Evolutionary conservation across 2,888 invertebrate species (phyloP), one percentile per base, ranked within the genome.

Genomic region (Xestoiulus laeticollis): DNA sequence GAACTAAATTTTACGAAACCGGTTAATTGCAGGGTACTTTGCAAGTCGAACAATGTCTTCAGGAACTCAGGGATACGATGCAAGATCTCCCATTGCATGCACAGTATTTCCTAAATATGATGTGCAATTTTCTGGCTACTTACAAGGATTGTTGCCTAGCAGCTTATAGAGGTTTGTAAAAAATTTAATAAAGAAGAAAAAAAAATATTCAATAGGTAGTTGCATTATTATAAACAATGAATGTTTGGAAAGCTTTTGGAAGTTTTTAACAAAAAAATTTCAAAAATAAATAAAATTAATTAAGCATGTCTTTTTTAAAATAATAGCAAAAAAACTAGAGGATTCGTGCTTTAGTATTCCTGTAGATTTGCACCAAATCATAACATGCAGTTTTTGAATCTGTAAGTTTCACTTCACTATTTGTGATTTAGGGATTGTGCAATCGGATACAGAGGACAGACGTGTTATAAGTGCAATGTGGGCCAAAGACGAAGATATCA

Each of bases 401-500:
- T 48, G 14, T 2, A 3, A 48, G 16, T 14, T 3, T 3, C 19
- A 19, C 16, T 4, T 48, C 48, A 48, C 16, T 14, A 48, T 87
- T 87, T 87, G 8, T 85, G 22, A 26, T 10, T 16, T 85, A 91
- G 95, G 95, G 84, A 95, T 96, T 89, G 96, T 96, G 0, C 96
- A 96, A 91, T 95, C 95, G 0, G 96, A 96, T 90, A 94, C 95
- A 0, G 96, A 96, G 91, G 96, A 96, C 90, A 94, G 95, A 90
- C 93, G 95, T 89, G 95, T 97, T 88, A 96, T 96, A 90, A 96
- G 96, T 90, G 96, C 96, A 0, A 95, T 95, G 16, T 97, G 98
- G 98, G 94, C 98, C 0, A 96, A 97, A 90, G 98, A 99, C 92
- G 97, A 97, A 90, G 98, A 99, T 91, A 98, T 99, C 89, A 97